A percentile compares a stretch with the other conserved stretches of the same genome.
Conservation (phyloP, 2,888 invertebrate species). For the Lamproptera curius region DNA sequence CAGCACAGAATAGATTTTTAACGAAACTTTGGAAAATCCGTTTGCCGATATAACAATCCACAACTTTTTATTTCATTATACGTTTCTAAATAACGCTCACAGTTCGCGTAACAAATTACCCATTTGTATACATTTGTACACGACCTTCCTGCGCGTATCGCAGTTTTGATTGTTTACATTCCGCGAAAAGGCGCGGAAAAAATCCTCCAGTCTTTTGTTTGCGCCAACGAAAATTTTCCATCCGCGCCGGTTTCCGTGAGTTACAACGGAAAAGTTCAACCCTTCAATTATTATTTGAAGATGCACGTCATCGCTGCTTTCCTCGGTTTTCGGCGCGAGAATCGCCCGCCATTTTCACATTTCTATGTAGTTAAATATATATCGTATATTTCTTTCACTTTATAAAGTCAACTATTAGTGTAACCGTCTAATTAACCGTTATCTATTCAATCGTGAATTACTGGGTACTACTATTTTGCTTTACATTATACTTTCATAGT, state of each 20-base stretch:
- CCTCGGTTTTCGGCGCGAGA: too few species aligned
- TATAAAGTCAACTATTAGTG: too few species aligned
- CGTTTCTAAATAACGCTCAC: neutral
- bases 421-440: too few species aligned
- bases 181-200: neutral
- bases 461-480: too few species aligned
- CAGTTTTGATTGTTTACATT: constrained; percentile 11
- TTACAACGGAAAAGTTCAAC: constrained; percentile 14
- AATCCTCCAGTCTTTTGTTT: constrained; percentile 7
- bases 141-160: constrained; percentile 7
- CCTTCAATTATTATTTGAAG: constrained; percentile 15
- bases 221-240: constrained; percentile 6
- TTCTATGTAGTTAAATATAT: too few species aligned
- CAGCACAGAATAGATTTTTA: too few species aligned
- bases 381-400: too few species aligned
- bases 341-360: too few species aligned
- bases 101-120: neutral
- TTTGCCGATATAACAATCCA: neutral
- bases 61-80: neutral
- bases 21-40: neutral
- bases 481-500: too few species aligned
- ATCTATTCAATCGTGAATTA: too few species aligned
- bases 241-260: constrained; percentile 11
- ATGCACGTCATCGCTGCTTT: too few species aligned
- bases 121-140: neutral